A percentile compares a stretch with the other conserved stretches of the same genome.
phyloP scores from a whole-genome alignment of 2,888 invertebrate genomes.

The Ectropis crepuscularia region DNA sequence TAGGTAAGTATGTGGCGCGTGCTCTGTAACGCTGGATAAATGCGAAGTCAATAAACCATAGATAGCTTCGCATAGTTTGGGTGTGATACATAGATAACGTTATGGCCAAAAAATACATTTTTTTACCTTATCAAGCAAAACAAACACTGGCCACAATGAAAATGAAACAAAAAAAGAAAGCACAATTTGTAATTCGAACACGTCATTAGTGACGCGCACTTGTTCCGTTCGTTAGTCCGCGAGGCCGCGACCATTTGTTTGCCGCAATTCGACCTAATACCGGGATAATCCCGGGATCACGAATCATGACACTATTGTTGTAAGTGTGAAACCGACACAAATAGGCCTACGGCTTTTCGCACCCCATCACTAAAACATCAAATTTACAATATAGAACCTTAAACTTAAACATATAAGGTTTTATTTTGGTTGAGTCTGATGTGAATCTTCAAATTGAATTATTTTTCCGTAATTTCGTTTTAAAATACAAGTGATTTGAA shows the following conservation, averaged over 20 bases:
- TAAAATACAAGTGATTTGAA: conserved; percentile 14
- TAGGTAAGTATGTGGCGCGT: too few species aligned
- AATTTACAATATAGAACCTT: conserved; percentile 43
- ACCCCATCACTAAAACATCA: conserved; percentile 40
- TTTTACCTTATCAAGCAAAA: conserved; percentile 10
- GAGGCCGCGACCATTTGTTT: conserved; percentile 71
- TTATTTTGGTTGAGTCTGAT: conserved; percentile 38
- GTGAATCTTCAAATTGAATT: conserved; percentile 56
- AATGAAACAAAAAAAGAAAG: conserved; percentile 45
- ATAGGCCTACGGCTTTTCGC: conserved; percentile 71
- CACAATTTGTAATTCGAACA: conserved; percentile 69
- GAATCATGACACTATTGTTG: conserved; percentile 85
- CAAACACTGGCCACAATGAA: conserved; percentile 39
- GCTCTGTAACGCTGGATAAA: too few species aligned
- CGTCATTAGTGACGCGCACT: conserved; percentile 73
- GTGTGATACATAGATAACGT: too few species aligned
- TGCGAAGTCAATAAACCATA: too few species aligned
- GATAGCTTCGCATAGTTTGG: too few species aligned
- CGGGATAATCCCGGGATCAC: conserved; percentile 80
- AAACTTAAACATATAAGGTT: rapidly evolving
- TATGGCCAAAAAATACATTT: not conserved
- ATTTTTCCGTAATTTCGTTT: conserved; percentile 52
- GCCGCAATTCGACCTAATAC: conserved; percentile 80
- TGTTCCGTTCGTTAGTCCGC: conserved; percentile 71
- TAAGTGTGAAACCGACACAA: conserved; percentile 85